A percentile compares a stretch with the other conserved stretches of the same genome.
phyloP scores from a whole-genome alignment of 2,888 invertebrate genomes.

The Eupelmus urozonus region DNA sequence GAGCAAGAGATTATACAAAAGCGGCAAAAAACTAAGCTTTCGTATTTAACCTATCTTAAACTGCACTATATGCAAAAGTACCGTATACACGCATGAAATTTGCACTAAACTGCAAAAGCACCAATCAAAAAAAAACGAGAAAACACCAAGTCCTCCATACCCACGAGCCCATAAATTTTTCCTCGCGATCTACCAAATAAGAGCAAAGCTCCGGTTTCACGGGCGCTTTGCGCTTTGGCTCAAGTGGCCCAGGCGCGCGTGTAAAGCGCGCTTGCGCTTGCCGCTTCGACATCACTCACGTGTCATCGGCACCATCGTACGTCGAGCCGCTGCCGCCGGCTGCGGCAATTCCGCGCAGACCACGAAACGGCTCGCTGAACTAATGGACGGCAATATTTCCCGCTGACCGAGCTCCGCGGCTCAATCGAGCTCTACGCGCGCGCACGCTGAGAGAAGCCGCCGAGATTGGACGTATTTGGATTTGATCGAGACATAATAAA shows the following conservation, averaged over 20 bases:
- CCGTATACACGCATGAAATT: no score
- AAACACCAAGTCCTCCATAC: no score
- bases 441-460: not conserved
- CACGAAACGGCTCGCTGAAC: slow-evolving; percentile 62
- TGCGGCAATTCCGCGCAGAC: slow-evolving; percentile 66
- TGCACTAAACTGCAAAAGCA: no score
- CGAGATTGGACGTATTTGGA: slow-evolving; percentile 76
- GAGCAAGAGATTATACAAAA: no score
- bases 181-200: no score
- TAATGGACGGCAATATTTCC: slow-evolving; percentile 71
- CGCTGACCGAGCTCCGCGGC: slow-evolving; percentile 63
- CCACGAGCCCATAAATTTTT: no score
- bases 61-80: no score
- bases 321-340: slow-evolving; percentile 24
- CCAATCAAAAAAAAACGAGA: no score
- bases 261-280: not conserved
- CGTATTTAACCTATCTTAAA: no score
- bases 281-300: slow-evolving; percentile 64
- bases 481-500: slow-evolving; percentile 62
- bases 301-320: slow-evolving; percentile 65
- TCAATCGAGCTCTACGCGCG: not conserved
- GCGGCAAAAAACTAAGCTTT: no score
- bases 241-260: not conserved
- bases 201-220: no score
- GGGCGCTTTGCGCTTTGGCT: no score